Base-by-base conservation (phyloP, 2,888 invertebrate species). In the Scaptomyza parva region DNA sequence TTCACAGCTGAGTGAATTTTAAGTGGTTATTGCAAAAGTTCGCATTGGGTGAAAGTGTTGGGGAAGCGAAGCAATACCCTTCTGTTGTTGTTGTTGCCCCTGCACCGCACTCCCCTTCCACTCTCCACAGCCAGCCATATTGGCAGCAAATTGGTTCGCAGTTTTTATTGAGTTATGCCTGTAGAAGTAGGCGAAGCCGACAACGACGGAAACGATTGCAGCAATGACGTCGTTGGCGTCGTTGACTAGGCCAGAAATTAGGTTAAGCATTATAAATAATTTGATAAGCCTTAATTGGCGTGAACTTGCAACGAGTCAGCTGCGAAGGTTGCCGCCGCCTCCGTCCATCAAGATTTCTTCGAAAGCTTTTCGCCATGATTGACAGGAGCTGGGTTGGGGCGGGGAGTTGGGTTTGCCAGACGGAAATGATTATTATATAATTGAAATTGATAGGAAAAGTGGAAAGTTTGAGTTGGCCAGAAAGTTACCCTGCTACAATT, bases 251-350 rank as follows among this genome's bases (percentile, higher is more conserved):
- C 86, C 77, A 86, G 69, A 88, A 84, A 89, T 87, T 88, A 71
- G 86, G 87, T 90, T 90, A 89, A 83, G 89, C 82, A 85, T 88
- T 89, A 89, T 89, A 88, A 89, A 90, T 89, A 90, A 90, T 89
- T 88, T 89, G 83, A 89, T 89, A 88, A 89, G 84, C 83, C 77
- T 75, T 89, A 89, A 90, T 89, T 89, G 89, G 76, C 86, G 67
- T 86, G 78, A 86, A 79, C 78, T 88, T 84, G 77, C 68, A 63
- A 62, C 70, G 63, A 45, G 50, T 26, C 48, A 45, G 45, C 33
- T 68, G 61, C 45, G 41, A 48, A 55, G 40, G 40, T 60, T 54
- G 52, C 9, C 9, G 47, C 7, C 9, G 1, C n/a, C 26, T 14
- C 2, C n/a, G 8, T 0, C 33, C 17, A 12, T 6, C 12, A 24